phyloP scores from a whole-genome alignment of 2,888 invertebrate genomes.

The Monoplex corrugatus region DNA sequence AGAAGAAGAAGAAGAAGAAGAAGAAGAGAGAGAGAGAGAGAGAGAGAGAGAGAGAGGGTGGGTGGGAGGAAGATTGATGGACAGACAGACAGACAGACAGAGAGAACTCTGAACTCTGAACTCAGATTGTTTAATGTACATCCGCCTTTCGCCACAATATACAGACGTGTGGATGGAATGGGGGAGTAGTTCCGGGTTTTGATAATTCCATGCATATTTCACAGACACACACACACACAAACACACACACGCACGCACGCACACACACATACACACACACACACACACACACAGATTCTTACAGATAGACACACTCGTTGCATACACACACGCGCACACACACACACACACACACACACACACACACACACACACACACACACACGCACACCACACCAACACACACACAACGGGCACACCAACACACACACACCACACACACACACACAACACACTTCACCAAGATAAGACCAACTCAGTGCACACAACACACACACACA shows the following conservation, averaged over 20 bases:
- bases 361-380: conserved; percentile 19
- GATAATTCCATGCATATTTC: not conserved
- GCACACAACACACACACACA: too few relatives aligned
- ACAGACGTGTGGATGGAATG: too few relatives aligned
- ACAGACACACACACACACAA: not conserved
- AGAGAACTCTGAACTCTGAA: not conserved
- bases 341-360: not conserved
- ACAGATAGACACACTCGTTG: too few relatives aligned
- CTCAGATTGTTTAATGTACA: too few relatives aligned
- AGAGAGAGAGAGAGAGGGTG: not conserved
- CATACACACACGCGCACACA: conserved; percentile 6
- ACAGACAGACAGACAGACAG: not conserved
- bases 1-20: not conserved
- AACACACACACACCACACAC: too few relatives aligned
- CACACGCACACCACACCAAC: not conserved
- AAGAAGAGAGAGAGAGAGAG: not conserved
- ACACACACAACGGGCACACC: too few relatives aligned
- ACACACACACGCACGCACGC: not conserved
- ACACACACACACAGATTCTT: not conserved
- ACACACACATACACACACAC: not conserved
- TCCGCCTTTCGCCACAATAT: too few relatives aligned
- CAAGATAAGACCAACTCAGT: too few relatives aligned
- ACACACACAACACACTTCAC: too few relatives aligned
- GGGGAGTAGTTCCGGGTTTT: too few relatives aligned
- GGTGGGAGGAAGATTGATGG: not conserved